These are phyloP conservation scores for Cherax destructor DNA, from an alignment of 1,140 invertebrate genomes.

Conservation along the genomic window DNA sequence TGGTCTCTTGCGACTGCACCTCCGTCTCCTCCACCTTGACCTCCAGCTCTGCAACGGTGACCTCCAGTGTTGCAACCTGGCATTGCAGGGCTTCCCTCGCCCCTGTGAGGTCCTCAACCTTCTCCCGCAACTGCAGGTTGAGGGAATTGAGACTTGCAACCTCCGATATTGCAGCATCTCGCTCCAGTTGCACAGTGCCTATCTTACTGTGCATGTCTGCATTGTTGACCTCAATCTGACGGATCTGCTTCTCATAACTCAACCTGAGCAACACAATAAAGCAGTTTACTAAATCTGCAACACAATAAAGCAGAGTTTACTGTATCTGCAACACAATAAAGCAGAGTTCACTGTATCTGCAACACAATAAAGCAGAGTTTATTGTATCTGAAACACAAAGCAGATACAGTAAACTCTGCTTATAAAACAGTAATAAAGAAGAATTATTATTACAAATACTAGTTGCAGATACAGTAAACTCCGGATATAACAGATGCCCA, in stretches of 20 bases:
- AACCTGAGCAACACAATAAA: constrained; percentile 6
- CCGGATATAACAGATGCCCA: no score
- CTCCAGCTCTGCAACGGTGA: constrained; percentile 22
- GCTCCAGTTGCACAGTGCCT: constrained; percentile 34
- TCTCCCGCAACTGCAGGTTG: constrained; percentile 40
- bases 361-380: no score
- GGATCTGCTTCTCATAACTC: constrained; percentile 60
- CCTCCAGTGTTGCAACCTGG: constrained; percentile 24
- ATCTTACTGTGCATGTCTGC: constrained; percentile 62
- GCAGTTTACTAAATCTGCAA: no score
- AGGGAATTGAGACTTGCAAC: not conserved
- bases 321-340: no score
- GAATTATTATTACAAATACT: no score
- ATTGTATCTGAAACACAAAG: no score
- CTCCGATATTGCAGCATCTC: constrained; percentile 27
- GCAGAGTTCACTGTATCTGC: no score
- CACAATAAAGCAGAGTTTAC: no score
- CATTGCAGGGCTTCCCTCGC: constrained; percentile 25
- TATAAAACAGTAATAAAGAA: no score
- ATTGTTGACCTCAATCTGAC: constrained; percentile 63
- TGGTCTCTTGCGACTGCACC: constrained; percentile 43
- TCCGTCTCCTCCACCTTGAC: constrained; percentile 14
- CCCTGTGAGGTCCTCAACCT: constrained; percentile 27
- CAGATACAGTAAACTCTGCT: no score
- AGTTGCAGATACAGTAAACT: no score